A percentile compares a stretch with the other conserved stretches of the same genome.
These are phyloP conservation scores for Pterocles orientalis DNA, from an alignment of 2,113 vertebrate genomes.

Conservation along the genomic window DNA sequence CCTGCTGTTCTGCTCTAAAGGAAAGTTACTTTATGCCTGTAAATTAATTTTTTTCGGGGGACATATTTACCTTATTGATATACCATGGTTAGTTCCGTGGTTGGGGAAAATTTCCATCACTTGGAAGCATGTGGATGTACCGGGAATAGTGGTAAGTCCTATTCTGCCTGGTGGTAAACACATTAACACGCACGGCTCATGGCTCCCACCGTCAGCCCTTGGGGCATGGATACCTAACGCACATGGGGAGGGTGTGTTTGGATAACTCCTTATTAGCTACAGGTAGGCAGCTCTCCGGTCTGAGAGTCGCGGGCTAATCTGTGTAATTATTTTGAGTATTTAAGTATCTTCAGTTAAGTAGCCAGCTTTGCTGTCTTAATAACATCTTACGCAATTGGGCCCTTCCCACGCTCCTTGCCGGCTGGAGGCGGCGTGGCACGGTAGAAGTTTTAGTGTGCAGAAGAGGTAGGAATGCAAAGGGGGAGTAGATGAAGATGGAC, in stretches of 20 bases:
- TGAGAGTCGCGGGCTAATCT: neutral
- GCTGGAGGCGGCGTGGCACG: accelerated
- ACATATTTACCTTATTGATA: neutral
- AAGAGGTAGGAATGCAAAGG: neutral
- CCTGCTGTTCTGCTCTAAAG: neutral
- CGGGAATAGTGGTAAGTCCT: neutral
- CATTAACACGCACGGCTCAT: accelerated
- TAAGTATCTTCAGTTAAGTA: constrained; percentile 53
- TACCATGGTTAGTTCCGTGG: neutral
- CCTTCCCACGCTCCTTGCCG: neutral
- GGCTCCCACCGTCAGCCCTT: neutral
- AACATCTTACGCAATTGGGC: constrained; percentile 10
- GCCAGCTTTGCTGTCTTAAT: constrained; percentile 47
- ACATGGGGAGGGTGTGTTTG: neutral
- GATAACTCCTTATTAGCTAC: neutral
- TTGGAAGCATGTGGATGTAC: accelerated
- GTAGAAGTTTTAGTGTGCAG: neutral
- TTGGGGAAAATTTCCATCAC: neutral
- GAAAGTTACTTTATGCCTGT: neutral
- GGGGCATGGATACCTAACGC: accelerated
- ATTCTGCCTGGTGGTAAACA: neutral
- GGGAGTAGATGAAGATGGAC: neutral
- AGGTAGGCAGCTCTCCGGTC: neutral
- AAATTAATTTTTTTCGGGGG: neutral
- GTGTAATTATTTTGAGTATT: constrained; percentile 39